Evolutionary conservation across 2,888 invertebrate species (phyloP).

Genomic region (Drosophila anomelani): DNA sequence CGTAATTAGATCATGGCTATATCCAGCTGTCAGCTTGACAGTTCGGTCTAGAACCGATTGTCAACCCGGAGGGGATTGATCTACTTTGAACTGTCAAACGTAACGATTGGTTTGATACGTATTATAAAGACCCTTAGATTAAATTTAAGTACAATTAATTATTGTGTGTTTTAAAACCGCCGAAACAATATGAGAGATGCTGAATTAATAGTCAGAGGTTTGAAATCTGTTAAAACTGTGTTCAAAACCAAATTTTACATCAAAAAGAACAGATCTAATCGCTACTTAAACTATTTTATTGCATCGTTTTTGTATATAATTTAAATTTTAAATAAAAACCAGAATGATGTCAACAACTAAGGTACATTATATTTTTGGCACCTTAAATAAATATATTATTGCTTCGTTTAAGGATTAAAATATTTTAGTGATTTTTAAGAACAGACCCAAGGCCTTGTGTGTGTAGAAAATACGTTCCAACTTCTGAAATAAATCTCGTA

Average conservation of each 20-base stretch:
- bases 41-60: background rate
- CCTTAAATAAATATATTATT: background rate
- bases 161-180: too few relatives aligned
- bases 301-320: background rate
- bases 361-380: background rate
- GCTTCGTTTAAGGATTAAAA: too few relatives aligned
- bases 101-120: too few relatives aligned
- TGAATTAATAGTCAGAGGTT: too few relatives aligned
- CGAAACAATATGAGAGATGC: too few relatives aligned
- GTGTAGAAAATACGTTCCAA: background rate
- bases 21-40: background rate
- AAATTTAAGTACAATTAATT: too few relatives aligned
- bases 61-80: constrained; percentile 1
- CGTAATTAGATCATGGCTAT: constrained; percentile 14
- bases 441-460: background rate
- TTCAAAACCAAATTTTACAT: too few relatives aligned
- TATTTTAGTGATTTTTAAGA: background rate
- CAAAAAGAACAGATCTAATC: background rate
- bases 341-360: background rate
- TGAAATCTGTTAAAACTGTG: too few relatives aligned
- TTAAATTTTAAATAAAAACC: background rate
- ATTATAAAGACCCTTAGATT: too few relatives aligned
- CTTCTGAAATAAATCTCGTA: background rate
- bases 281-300: background rate
- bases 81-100: background rate